Evolutionary conservation across 2,797 vertebrate genomes (phyloP).

Genomic region (Rachycentron canadum): DNA sequence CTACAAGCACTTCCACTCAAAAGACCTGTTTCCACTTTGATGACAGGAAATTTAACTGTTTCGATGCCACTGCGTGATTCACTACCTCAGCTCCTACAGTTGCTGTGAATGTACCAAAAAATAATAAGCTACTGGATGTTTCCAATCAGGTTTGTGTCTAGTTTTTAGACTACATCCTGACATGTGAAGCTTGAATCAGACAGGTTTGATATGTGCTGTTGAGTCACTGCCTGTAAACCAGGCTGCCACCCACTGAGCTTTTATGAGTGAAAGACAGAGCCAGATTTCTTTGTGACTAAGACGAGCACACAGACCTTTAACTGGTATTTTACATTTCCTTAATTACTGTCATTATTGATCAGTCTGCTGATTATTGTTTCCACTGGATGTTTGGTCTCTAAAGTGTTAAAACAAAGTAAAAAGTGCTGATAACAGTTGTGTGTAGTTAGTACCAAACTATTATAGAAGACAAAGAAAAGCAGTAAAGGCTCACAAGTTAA

Average conservation of each 20-base stretch:
- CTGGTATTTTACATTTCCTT: not conserved
- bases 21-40: not conserved
- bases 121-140: not conserved
- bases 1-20: not conserved
- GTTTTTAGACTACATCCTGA: not conserved
- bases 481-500: too few relatives aligned
- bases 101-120: not conserved
- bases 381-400: not conserved
- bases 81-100: not conserved
- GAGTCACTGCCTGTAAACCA: conserved; percentile 5
- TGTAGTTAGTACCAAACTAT: too few relatives aligned
- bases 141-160: not conserved
- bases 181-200: not conserved
- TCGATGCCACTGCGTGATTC: not conserved
- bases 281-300: not conserved
- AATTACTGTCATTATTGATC: not conserved
- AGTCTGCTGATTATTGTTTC: not conserved
- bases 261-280: not conserved
- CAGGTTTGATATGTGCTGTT: not conserved
- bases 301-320: not conserved
- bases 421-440: not conserved
- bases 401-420: not conserved
- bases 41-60: not conserved
- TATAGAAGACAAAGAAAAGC: not conserved
- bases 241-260: not conserved